A percentile compares a stretch with the other conserved stretches of the same genome.
Evolutionary conservation across 2,113 vertebrate species (phyloP).

Genomic region (Toxotes jaculatrix): DNA sequence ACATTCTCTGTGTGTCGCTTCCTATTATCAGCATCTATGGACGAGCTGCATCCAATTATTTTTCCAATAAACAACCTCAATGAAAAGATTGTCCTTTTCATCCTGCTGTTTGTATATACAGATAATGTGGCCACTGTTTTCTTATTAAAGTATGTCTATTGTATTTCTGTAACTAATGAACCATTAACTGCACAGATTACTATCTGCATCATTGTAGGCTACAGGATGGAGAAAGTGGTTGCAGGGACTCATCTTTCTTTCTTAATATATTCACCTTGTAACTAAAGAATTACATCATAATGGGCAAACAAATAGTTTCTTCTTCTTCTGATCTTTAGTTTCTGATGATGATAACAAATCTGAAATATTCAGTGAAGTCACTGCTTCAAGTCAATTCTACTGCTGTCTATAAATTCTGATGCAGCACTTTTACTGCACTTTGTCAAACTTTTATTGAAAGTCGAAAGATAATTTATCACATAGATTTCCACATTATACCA

Average conservation of each 20-base stretch:
- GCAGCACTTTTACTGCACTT: background rate
- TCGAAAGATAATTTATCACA: background rate
- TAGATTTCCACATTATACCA: background rate
- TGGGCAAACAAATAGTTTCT: background rate
- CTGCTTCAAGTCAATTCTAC: background rate
- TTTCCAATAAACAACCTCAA: conserved; percentile 32
- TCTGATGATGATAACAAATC: background rate
- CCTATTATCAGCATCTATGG: conserved; percentile 43
- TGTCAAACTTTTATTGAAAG: background rate
- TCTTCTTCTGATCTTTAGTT: background rate
- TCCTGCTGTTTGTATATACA: background rate
- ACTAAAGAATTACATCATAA: background rate
- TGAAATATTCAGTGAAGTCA: background rate
- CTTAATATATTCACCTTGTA: background rate
- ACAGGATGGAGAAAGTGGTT: background rate
- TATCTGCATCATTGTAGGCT: background rate
- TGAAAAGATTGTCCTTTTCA: conserved; percentile 26
- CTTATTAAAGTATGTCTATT: conserved; percentile 3
- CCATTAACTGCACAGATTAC: background rate
- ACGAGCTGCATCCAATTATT: conserved; percentile 59
- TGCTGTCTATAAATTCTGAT: background rate
- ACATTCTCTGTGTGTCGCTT: conserved; percentile 18
- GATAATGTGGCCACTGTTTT: conserved; percentile 6
- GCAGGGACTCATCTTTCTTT: background rate
- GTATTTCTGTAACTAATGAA: background rate